Conservation (phyloP, 30 jellyfish, hydroid and myxozoan species). For the Morbakka virulenta region DNA sequence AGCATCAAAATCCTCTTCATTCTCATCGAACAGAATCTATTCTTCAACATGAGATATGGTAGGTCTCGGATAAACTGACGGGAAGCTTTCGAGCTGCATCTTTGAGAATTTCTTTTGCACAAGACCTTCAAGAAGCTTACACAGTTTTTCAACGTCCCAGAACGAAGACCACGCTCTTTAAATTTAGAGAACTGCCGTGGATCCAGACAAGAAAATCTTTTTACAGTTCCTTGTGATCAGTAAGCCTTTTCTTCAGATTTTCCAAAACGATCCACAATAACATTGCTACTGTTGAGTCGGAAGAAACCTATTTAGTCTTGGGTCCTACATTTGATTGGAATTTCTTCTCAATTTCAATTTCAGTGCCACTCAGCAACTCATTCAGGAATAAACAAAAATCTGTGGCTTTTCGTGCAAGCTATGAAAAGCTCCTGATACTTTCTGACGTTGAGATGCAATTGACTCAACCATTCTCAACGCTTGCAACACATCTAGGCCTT, state of each 20-base stretch:
- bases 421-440: constrained; percentile 18
- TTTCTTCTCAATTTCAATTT: constrained; percentile 1
- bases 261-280: constrained; percentile 16
- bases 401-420: constrained; percentile 8
- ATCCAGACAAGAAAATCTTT: constrained; percentile 44
- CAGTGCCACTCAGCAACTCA: constrained; percentile 8
- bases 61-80: constrained; percentile 18
- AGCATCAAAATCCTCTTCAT: background rate
- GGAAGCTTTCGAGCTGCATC: constrained; percentile 27
- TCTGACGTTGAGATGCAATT: background rate
- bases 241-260: background rate
- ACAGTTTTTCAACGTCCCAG: constrained; percentile 13
- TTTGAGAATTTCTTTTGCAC: background rate
- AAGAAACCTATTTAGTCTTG: background rate
- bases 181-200: constrained; percentile 13
- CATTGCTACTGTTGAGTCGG: constrained; percentile 5
- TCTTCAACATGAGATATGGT: constrained; percentile 13
- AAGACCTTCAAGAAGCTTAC: constrained; percentile 1
- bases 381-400: constrained; percentile 1
- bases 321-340: constrained; percentile 31
- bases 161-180: constrained; percentile 4
- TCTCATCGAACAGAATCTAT: background rate
- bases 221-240: constrained; percentile 26
- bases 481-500: background rate
- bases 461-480: constrained; percentile 26